These are phyloP conservation scores for Taenaris catops DNA, from an alignment of 2,888 invertebrate species.

Conservation along the genomic window DNA sequence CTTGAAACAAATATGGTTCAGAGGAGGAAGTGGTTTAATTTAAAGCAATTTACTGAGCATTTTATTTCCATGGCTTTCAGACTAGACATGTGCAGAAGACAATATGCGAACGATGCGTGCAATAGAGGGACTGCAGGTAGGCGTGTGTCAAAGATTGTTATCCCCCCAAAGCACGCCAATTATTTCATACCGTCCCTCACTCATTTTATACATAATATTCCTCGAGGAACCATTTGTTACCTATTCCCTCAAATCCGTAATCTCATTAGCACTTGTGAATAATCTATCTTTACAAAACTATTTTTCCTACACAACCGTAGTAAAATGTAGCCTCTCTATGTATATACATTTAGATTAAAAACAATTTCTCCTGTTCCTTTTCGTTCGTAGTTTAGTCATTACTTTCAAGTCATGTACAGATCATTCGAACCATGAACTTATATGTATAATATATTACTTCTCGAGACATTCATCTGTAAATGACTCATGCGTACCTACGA, in stretches of 20 bases:
- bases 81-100: constrained; percentile 99
- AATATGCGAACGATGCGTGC: constrained; percentile 96
- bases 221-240: constrained; percentile 42
- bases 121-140: constrained; percentile 99
- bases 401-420: constrained; percentile 16
- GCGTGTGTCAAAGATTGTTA: constrained; percentile 61
- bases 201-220: constrained; percentile 45
- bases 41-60: constrained; percentile 54
- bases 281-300: constrained; percentile 44
- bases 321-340: constrained; percentile 18
- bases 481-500: constrained; percentile 20
- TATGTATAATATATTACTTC: constrained; percentile 11
- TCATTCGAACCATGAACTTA: constrained; percentile 17
- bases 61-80: constrained; percentile 86
- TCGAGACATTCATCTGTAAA: constrained; percentile 20
- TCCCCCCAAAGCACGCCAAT: constrained; percentile 68
- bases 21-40: constrained; percentile 14
- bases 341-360: constrained; percentile 30
- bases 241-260: constrained; percentile 40
- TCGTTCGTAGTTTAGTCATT: constrained; percentile 27
- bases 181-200: constrained; percentile 55
- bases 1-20: too few species aligned
- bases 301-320: constrained; percentile 40
- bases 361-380: constrained; percentile 27
- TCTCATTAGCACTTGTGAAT: constrained; percentile 75